These are phyloP conservation scores for Menidia beryllina DNA, from an alignment of 2,113 vertebrate species.

Conservation along the genomic window DNA sequence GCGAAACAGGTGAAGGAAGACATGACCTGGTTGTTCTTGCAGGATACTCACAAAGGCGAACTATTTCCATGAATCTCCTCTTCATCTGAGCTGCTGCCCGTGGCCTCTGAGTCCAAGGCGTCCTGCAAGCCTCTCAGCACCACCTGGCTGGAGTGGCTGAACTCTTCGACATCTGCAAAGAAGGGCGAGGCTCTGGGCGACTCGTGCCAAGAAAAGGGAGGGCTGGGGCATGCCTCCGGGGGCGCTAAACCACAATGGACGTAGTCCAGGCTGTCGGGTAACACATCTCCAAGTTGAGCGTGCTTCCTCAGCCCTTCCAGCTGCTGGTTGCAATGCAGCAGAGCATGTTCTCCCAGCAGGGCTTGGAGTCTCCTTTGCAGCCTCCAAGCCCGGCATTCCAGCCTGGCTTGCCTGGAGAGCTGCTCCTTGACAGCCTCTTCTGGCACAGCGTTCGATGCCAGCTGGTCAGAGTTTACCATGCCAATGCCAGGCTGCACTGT, in stretches of 20 bases:
- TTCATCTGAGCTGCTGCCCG: slow-evolving; percentile 93
- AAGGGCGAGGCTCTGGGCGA: slow-evolving; percentile 51
- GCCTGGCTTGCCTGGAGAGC: slow-evolving; percentile 82
- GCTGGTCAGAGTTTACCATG: slow-evolving; percentile 57
- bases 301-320: slow-evolving; percentile 85
- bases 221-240: slow-evolving; percentile 26
- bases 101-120: slow-evolving; percentile 92
- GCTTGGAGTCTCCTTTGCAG: slow-evolving; percentile 87
- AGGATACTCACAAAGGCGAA: slow-evolving; percentile 85
- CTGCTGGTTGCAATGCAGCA: slow-evolving; percentile 86
- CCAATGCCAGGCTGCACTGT: slow-evolving; percentile 58
- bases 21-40: not conserved
- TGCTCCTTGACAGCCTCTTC: slow-evolving; percentile 77
- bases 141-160: slow-evolving; percentile 79
- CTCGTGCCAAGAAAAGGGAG: slow-evolving; percentile 32
- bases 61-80: slow-evolving; percentile 77
- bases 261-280: slow-evolving; percentile 30
- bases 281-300: slow-evolving; percentile 52
- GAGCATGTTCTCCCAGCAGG: slow-evolving; percentile 86
- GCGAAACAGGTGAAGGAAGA: not conserved
- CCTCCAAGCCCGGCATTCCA: slow-evolving; percentile 81
- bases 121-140: slow-evolving; percentile 84
- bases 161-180: slow-evolving; percentile 80
- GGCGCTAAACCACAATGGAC: slow-evolving; percentile 24
- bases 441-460: slow-evolving; percentile 43